phyloP scores from a whole-genome alignment of 2,888 invertebrate genomes.

The Liodrosophila aerea region DNA sequence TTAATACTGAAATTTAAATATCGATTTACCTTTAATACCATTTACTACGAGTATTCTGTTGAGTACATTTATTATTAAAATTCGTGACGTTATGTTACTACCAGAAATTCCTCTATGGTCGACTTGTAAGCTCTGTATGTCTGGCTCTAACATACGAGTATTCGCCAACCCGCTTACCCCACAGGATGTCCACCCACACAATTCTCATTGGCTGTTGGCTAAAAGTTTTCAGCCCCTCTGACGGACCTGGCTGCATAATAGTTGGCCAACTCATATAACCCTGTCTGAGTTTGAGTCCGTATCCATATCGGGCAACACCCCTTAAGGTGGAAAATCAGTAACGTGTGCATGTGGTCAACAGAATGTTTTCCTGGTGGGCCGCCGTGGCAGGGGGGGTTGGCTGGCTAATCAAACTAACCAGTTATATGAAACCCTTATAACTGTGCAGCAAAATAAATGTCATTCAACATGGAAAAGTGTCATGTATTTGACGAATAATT shows the following conservation, averaged over 20 bases:
- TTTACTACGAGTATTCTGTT: not conserved
- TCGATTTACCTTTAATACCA: constrained; percentile 8
- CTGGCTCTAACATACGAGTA: not conserved
- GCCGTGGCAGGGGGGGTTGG: constrained; percentile 27
- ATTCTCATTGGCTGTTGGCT: constrained; percentile 54
- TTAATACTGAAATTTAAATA: constrained; percentile 1
- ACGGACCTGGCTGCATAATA: constrained; percentile 53
- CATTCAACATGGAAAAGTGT: constrained; percentile 79
- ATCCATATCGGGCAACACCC: constrained; percentile 43
- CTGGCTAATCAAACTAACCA: constrained; percentile 77
- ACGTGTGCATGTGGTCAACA: constrained; percentile 41
- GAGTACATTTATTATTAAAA: constrained; percentile 25
- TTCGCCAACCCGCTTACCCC: constrained; percentile 18
- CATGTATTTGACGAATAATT: constrained; percentile 81
- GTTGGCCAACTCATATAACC: constrained; percentile 66
- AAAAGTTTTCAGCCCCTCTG: constrained; percentile 38
- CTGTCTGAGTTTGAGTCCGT: constrained; percentile 32
- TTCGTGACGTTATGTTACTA: constrained; percentile 35
- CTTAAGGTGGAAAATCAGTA: constrained; percentile 37
- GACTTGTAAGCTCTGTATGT: constrained; percentile 14
- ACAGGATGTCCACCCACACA: not conserved
- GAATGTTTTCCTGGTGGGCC: not conserved
- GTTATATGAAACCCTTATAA: constrained; percentile 81
- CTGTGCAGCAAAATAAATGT: constrained; percentile 78
- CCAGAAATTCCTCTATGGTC: constrained; percentile 37